Conservation (phyloP, 2,113 vertebrate genomes). For the Thunnus thynnus region DNA sequence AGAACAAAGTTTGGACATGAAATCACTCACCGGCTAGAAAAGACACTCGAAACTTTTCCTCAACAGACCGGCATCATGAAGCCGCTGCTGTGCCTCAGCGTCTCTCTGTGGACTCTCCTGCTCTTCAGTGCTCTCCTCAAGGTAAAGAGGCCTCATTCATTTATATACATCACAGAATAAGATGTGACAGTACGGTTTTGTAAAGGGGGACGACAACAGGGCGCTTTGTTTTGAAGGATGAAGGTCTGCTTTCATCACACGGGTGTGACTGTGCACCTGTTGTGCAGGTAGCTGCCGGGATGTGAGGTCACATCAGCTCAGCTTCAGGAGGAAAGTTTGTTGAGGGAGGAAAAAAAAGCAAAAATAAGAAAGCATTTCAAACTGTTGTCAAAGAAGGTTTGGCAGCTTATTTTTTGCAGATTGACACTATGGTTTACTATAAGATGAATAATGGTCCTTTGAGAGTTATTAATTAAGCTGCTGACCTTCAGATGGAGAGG, state of each 20-base stretch:
- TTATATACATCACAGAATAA: accelerated
- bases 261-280: conserved; percentile 66
- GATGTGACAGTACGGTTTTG: neutral
- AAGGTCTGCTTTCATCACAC: neutral
- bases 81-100: conserved; percentile 31
- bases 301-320: neutral
- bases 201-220: accelerated
- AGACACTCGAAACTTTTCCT: neutral
- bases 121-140: conserved; percentile 39
- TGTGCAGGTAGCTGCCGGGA: conserved; percentile 40
- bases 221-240: conserved; percentile 4
- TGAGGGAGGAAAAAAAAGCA: neutral
- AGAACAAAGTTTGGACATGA: conserved; percentile 58
- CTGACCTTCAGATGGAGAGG: conserved; percentile 16
- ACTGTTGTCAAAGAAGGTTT: neutral
- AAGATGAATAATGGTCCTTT: conserved; percentile 10
- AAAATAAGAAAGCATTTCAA: neutral
- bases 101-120: conserved; percentile 51
- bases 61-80: conserved; percentile 56
- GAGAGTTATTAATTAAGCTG: conserved; percentile 38
- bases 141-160: conserved; percentile 46
- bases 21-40: neutral
- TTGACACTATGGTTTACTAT: neutral
- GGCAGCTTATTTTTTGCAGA: neutral
- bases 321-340: neutral